Evolutionary conservation across 2,797 vertebrate genomes (phyloP).

Genomic region (Limosa lapponica): DNA sequence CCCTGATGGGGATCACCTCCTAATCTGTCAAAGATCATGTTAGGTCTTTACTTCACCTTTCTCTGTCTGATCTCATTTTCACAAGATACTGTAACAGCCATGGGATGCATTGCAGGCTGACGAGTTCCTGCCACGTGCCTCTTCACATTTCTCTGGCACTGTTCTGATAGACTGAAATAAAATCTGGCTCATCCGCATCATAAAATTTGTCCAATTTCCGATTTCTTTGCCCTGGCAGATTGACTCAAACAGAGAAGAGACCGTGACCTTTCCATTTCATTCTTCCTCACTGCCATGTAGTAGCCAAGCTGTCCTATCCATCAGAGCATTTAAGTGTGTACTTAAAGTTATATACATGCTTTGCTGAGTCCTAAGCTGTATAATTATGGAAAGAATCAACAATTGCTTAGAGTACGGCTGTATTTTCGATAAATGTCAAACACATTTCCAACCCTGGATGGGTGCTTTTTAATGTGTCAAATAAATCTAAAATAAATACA

Average conservation of each 20-base stretch:
- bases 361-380: constrained; percentile 4
- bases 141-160: neutral
- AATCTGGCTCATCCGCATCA: neutral
- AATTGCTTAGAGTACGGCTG: neutral
- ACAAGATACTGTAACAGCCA: neutral
- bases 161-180: neutral
- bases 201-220: neutral
- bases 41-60: neutral
- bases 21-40: neutral
- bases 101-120: neutral
- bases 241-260: neutral
- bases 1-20: neutral
- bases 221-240: neutral
- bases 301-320: neutral
- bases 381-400: constrained; percentile 48
- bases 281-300: neutral
- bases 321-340: constrained; percentile 6
- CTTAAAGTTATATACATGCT: neutral
- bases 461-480: constrained; percentile 29
- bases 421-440: constrained; percentile 33
- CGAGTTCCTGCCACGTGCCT: neutral
- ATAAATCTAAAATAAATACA: constrained; percentile 55
- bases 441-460: neutral
- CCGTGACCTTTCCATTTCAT: neutral
- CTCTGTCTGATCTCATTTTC: neutral